Conservation (phyloP, 2,113 vertebrate genomes). For the Phycodurus eques region DNA sequence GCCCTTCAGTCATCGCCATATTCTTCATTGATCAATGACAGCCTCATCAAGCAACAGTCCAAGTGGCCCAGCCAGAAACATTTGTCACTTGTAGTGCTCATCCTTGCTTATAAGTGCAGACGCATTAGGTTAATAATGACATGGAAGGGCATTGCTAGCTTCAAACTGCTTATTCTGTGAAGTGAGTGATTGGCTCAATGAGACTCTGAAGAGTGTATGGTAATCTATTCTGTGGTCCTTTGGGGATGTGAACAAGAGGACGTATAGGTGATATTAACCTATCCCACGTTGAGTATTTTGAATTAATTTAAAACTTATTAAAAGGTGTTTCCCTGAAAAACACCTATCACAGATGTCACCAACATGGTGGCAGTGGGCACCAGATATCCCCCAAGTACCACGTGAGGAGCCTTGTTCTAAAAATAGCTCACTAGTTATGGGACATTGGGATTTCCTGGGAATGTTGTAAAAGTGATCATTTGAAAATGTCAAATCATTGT, state of each 20-base stretch:
- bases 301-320: too few relatives aligned
- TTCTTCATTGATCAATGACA: not conserved
- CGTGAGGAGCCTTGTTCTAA: too few relatives aligned
- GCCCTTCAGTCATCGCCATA: too few relatives aligned
- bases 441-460: too few relatives aligned
- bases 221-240: slow-evolving; percentile 3
- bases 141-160: slow-evolving; percentile 24
- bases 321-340: too few relatives aligned
- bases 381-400: too few relatives aligned
- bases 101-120: slow-evolving; percentile 21
- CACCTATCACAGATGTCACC: too few relatives aligned
- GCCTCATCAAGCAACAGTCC: slow-evolving; percentile 1
- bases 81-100: not conserved
- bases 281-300: not conserved
- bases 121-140: slow-evolving; percentile 21
- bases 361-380: too few relatives aligned
- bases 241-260: slow-evolving; percentile 27
- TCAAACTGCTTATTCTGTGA: slow-evolving; percentile 16
- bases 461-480: too few relatives aligned
- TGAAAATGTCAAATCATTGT: too few relatives aligned
- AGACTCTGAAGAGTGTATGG: slow-evolving; percentile 23
- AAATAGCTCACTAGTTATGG: too few relatives aligned
- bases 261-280: slow-evolving; percentile 3
- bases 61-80: not conserved
- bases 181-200: slow-evolving; percentile 23